Percentiles rank a stretch among this genome's conserved stretches.
Evolutionary conservation across 2,797 vertebrate genomes (phyloP).

Genomic region (Aulostomus chinensis): DNA sequence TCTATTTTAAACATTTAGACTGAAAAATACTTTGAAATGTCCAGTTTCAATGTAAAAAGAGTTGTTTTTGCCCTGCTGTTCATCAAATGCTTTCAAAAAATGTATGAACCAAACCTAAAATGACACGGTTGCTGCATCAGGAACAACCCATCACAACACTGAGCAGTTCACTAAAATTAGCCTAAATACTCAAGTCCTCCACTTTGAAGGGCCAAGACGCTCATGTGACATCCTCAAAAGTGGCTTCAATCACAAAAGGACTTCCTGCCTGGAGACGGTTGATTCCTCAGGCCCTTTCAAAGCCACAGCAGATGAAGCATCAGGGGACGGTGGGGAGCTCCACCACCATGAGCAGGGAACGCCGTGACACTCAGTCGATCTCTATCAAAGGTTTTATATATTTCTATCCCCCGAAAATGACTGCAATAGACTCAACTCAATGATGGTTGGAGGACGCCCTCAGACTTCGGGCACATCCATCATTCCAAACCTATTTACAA

Average conservation of each 20-base stretch:
- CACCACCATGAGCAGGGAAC: constrained; percentile 29
- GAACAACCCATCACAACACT: not conserved
- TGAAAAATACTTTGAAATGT: too few species aligned
- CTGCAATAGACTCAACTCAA: too few species aligned
- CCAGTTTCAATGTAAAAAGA: too few species aligned
- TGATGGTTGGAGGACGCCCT: too few species aligned
- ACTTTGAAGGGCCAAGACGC: constrained; percentile 18
- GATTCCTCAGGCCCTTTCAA: constrained; percentile 54
- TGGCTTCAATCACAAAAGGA: constrained; percentile 55
- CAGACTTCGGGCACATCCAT: not conserved
- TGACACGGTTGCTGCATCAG: too few species aligned
- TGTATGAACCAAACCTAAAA: too few species aligned
- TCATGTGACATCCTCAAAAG: constrained; percentile 43
- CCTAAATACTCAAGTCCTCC: not conserved
- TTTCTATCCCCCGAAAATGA: constrained; percentile 16
- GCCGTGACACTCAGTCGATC: constrained; percentile 44
- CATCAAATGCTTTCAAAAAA: too few species aligned
- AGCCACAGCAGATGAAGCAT: constrained; percentile 54
- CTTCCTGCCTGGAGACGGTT: constrained; percentile 46
- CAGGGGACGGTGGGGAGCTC: constrained; percentile 24
- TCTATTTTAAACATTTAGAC: too few species aligned
- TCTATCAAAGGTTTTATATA: constrained; percentile 39
- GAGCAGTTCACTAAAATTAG: not conserved
- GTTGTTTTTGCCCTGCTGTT: too few species aligned
- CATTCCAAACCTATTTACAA: constrained; percentile 11